Conservation (phyloP, 2,888 invertebrate species). For the Tinea trinotella region DNA sequence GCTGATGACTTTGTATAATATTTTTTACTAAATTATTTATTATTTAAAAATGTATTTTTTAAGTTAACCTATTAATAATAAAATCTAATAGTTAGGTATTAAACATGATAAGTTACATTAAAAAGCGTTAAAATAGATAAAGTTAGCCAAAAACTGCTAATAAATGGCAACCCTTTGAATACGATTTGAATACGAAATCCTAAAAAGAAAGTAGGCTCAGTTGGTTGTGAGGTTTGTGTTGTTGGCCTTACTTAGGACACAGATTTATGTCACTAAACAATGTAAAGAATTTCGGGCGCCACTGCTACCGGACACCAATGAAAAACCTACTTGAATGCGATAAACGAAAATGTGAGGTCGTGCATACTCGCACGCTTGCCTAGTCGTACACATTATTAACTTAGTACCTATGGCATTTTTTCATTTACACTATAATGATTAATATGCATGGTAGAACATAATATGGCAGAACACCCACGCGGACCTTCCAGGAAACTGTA, state of each 20-base stretch:
- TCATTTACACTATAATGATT: too few species aligned
- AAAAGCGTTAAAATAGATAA: conserved; percentile 1
- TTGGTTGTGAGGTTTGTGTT: not conserved
- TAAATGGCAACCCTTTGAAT: conserved; percentile 4
- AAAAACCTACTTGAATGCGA: conserved; percentile 30
- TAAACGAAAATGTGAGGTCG: conserved; percentile 27
- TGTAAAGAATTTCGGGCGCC: conserved; percentile 32
- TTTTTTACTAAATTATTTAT: too few species aligned
- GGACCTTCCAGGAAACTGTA: not conserved
- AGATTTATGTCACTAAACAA: conserved; percentile 34
- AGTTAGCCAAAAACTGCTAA: not conserved
- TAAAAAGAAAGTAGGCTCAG: conserved; percentile 1
- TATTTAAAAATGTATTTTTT: too few species aligned
- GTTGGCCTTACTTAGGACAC: conserved; percentile 21
- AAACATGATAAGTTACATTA: too few species aligned
- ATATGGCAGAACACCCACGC: not conserved
- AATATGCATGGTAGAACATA: not conserved
- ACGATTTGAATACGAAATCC: conserved; percentile 14
- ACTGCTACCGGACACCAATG: conserved; percentile 28
- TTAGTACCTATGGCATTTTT: not conserved
- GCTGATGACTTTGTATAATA: too few species aligned
- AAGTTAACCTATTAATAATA: too few species aligned
- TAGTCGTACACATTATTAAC: not conserved
- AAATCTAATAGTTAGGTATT: too few species aligned
- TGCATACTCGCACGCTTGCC: conserved; percentile 14